These are phyloP conservation scores for Phalera bucephala DNA, from an alignment of 2,888 invertebrate genomes.

Conservation along the genomic window DNA sequence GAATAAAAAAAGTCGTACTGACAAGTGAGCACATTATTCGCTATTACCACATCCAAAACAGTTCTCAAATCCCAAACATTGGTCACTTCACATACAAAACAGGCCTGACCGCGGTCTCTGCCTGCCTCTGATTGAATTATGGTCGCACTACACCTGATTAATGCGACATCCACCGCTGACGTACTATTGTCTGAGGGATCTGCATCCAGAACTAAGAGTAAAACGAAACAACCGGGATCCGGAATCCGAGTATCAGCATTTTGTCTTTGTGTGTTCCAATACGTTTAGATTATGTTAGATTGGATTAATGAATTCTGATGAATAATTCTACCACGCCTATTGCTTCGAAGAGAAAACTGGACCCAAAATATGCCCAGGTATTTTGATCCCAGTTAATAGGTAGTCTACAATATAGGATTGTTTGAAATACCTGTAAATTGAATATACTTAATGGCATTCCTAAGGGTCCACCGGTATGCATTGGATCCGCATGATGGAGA, in stretches of 20 bases:
- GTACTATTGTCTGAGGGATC: constrained; percentile 77
- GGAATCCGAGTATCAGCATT: constrained; percentile 59
- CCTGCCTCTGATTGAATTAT: constrained; percentile 75
- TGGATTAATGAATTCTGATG: too few relatives aligned
- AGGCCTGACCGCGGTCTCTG: constrained; percentile 51
- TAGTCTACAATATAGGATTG: too few relatives aligned
- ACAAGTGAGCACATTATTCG: too few relatives aligned
- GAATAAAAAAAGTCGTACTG: too few relatives aligned
- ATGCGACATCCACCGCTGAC: constrained; percentile 78
- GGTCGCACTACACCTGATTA: constrained; percentile 79
- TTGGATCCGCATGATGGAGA: too few relatives aligned
- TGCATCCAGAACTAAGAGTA: constrained; percentile 70
- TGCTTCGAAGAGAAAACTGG: too few relatives aligned
- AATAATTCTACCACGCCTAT: too few relatives aligned
- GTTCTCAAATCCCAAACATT: constrained; percentile 46
- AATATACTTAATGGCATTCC: too few relatives aligned
- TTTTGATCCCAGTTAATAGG: too few relatives aligned
- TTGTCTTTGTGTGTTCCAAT: constrained; percentile 44
- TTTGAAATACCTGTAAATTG: too few relatives aligned
- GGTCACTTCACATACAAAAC: constrained; percentile 68
- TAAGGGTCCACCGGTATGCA: too few relatives aligned
- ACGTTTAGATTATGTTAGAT: constrained; percentile 9
- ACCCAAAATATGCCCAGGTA: too few relatives aligned
- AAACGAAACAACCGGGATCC: constrained; percentile 34
- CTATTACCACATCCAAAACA: constrained; percentile 44